Percentiles rank a stretch among this genome's conserved stretches.
phyloP scores from a whole-genome alignment of 2,888 invertebrate species.

The Pyrochroa serraticornis region DNA sequence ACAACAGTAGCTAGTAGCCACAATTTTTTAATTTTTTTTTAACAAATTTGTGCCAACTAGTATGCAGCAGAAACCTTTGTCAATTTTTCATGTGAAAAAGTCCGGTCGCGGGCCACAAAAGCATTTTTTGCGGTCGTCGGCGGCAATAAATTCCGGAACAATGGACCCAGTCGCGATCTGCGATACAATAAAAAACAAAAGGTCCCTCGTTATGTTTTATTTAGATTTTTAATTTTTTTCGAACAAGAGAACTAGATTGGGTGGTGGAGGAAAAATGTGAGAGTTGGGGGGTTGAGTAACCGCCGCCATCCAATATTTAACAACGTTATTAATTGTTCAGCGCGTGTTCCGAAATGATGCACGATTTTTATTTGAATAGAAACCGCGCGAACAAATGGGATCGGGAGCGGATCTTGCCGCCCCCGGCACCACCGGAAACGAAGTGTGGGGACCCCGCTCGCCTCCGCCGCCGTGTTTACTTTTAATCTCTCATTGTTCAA shows the following conservation, averaged over 20 bases:
- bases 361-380: slow-evolving; percentile 52
- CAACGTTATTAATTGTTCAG: slow-evolving; percentile 52
- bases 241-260: slow-evolving; percentile 47
- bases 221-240: slow-evolving; percentile 55
- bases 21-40: no score
- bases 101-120: slow-evolving; percentile 36
- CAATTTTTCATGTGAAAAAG: slow-evolving; percentile 40
- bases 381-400: slow-evolving; percentile 38
- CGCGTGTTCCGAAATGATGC: slow-evolving; percentile 49
- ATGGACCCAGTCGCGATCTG: slow-evolving; percentile 52
- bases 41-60: no score
- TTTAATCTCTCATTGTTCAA: slow-evolving; percentile 55
- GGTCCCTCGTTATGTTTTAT: slow-evolving; percentile 54
- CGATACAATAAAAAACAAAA: slow-evolving; percentile 52
- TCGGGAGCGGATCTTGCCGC: slow-evolving; percentile 10
- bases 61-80: slow-evolving; percentile 11
- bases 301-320: slow-evolving; percentile 50
- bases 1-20: no score
- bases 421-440: background rate
- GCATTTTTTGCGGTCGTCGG: slow-evolving; percentile 35
- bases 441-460: background rate
- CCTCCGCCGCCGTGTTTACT: slow-evolving; percentile 40
- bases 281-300: slow-evolving; percentile 19
- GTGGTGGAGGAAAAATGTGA: slow-evolving; percentile 40
- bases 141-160: slow-evolving; percentile 54